Conservation (phyloP, 2,888 invertebrate genomes). For the Apomyelois bistriatella region DNA sequence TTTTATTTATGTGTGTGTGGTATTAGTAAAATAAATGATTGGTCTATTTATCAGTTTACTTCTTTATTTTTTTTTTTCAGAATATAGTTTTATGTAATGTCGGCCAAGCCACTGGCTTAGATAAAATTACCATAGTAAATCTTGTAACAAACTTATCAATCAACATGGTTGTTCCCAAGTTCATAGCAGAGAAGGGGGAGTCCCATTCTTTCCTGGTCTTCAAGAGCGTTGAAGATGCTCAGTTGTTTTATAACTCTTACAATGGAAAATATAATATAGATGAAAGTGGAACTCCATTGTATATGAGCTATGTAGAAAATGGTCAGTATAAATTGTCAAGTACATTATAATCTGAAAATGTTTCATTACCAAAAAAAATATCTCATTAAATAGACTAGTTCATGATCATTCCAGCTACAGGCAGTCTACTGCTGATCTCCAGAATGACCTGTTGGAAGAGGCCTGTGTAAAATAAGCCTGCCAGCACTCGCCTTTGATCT, state of each 20-base stretch:
- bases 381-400: too few relatives aligned
- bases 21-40: too few relatives aligned
- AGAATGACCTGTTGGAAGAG: too few relatives aligned
- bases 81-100: slow-evolving; percentile 90
- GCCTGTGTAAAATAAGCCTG: too few relatives aligned
- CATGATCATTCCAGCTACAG: too few relatives aligned
- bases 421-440: too few relatives aligned
- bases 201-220: slow-evolving; percentile 90
- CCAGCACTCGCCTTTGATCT: too few relatives aligned
- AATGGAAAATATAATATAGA: slow-evolving; percentile 81
- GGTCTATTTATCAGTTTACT: too few relatives aligned
- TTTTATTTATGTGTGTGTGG: too few relatives aligned
- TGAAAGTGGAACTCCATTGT: slow-evolving; percentile 81
- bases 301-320: slow-evolving; percentile 82
- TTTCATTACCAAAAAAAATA: too few relatives aligned
- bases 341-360: too few relatives aligned
- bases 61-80: slow-evolving; percentile 73
- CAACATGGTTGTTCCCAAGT: slow-evolving; percentile 77
- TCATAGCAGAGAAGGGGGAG: slow-evolving; percentile 87
- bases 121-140: slow-evolving; percentile 81
- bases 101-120: slow-evolving; percentile 90
- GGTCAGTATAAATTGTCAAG: slow-evolving; percentile 54
- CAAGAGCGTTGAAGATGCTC: slow-evolving; percentile 67
- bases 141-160: slow-evolving; percentile 77
- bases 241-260: slow-evolving; percentile 74